These are phyloP conservation scores for Adelognathus sp. DNA, from an alignment of 2,888 invertebrate genomes.

Conservation along the genomic window DNA sequence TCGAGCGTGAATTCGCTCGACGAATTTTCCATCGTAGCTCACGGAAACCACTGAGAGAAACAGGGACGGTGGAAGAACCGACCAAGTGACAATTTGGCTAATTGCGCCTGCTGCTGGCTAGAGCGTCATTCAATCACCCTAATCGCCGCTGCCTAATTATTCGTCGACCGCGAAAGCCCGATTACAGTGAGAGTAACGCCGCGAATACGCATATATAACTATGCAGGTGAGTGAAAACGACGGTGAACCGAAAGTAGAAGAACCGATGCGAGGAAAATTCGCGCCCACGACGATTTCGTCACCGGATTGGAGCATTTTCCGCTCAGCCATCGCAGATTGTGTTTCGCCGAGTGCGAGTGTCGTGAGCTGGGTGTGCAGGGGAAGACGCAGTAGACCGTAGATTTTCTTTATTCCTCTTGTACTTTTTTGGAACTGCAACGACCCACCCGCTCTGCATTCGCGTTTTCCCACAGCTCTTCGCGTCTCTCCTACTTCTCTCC, in stretches of 20 bases:
- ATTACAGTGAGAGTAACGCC: conserved; percentile 74
- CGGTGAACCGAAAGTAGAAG: background rate
- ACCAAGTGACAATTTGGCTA: conserved; percentile 76
- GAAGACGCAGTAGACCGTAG: conserved; percentile 41
- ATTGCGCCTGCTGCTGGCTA: conserved; percentile 70
- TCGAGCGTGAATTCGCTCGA: conserved; percentile 13
- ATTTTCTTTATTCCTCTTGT: conserved; percentile 66
- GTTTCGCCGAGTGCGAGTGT: background rate
- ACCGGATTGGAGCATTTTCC: conserved; percentile 6
- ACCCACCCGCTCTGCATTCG: conserved; percentile 12
- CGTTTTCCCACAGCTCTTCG: conserved; percentile 28
- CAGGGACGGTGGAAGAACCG: conserved; percentile 34
- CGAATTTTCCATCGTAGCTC: conserved; percentile 35
- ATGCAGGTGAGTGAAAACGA: background rate
- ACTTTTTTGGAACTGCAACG: conserved; percentile 45
- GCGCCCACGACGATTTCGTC: background rate
- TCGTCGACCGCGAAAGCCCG: conserved; percentile 68
- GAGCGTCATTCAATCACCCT: conserved; percentile 73
- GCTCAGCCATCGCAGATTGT: conserved; percentile 30
- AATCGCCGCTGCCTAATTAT: conserved; percentile 76
- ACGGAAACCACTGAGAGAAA: background rate
- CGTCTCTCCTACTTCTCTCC: conserved; percentile 1
- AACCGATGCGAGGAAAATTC: background rate
- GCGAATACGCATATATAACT: conserved; percentile 36
- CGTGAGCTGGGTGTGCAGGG: background rate